Evolutionary conservation across 2,113 vertebrate genomes (phyloP), one percentile per base, ranked within the genome.

Genomic region (Leptobrachium leishanense): DNA sequence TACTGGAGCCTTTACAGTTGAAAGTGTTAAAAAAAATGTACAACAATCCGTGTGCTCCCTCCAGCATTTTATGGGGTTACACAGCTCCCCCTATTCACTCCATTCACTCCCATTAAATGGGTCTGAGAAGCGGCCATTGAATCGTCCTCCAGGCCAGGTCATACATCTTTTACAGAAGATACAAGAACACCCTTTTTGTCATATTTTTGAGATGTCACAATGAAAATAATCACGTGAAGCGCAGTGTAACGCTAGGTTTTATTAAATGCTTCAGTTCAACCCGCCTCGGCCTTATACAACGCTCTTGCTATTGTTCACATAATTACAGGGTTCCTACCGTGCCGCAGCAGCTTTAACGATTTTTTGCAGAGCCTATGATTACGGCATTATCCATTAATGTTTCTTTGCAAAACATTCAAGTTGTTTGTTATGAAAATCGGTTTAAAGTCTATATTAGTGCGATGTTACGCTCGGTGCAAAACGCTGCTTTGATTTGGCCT

Each of bases 391-490:
- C 54, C 72, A 54, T 68, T 74, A 54, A 2, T 50, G 62, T 15
- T 43, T 85, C 78, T 82, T 81, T 85, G 76, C 40, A 84, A 71
- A 83, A 76, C 68, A 46, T 78, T 74, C 70, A 81, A 20, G 44
- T 59, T 86, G 85, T 84, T 81, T 83, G 74, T 84, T 86, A 31
- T 85, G 90, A 85, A 90, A 91, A 84, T 76, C 74, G 42, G 3
- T 81, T 31, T 85, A 88, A 82, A 68, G 50, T 87, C 85, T 79
- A 83, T 72, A 77, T 44, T 84, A 54, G 78, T 81, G 13, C 31
- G 69, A 86, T 55, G 43, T 63, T 53, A 54, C 4, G 6, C 11
- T 59, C n/a, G 20, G 15, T 74, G 75, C n/a, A 74, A 68, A 53
- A 66, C 9, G 6, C 2, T 2, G 13, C 12, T 15, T 44, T 43